Conservation (phyloP, 2,888 invertebrate genomes). For the Agrenia bidenticulata region DNA sequence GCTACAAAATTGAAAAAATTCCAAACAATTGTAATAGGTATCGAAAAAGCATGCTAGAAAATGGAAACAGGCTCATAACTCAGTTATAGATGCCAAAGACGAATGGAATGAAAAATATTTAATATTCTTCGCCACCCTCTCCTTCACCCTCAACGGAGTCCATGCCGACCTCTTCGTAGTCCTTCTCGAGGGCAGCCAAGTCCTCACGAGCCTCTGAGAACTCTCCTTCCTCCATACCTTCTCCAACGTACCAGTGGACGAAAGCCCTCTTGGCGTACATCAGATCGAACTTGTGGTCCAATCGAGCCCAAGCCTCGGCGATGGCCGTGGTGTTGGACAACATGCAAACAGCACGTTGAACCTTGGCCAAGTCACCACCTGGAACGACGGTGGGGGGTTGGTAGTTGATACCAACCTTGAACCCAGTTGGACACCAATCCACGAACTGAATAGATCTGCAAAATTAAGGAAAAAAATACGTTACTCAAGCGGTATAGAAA, state of each 20-base stretch:
- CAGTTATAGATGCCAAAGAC: too few species aligned
- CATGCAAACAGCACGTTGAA: slow-evolving; percentile 80
- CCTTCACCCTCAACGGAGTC: slow-evolving; percentile 78
- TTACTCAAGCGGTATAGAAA: slow-evolving; percentile 2
- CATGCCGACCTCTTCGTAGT: slow-evolving; percentile 73
- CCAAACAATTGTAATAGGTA: slow-evolving; percentile 16
- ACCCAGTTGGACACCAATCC: slow-evolving; percentile 60
- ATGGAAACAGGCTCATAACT: too few species aligned
- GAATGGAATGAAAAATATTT: slow-evolving; percentile 4
- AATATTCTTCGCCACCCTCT: slow-evolving; percentile 60
- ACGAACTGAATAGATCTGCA: slow-evolving; percentile 60
- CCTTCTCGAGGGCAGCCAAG: slow-evolving; percentile 70
- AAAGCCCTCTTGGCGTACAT: slow-evolving; percentile 97
- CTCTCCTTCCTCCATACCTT: slow-evolving; percentile 82
- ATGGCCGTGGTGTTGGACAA: slow-evolving; percentile 91
- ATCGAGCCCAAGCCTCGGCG: slow-evolving; percentile 94
- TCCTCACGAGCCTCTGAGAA: slow-evolving; percentile 80
- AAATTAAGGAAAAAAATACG: neutral
- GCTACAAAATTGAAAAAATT: slow-evolving; percentile 32
- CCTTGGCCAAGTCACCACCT: slow-evolving; percentile 62
- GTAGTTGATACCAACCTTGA: slow-evolving; percentile 49
- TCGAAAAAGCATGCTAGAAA: too few species aligned
- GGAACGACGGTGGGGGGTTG: slow-evolving; percentile 50
- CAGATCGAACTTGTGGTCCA: slow-evolving; percentile 94
- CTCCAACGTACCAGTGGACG: slow-evolving; percentile 79